These are phyloP conservation scores for Smittia sp. DNA, from an alignment of 2,888 invertebrate genomes.

Conservation along the genomic window DNA sequence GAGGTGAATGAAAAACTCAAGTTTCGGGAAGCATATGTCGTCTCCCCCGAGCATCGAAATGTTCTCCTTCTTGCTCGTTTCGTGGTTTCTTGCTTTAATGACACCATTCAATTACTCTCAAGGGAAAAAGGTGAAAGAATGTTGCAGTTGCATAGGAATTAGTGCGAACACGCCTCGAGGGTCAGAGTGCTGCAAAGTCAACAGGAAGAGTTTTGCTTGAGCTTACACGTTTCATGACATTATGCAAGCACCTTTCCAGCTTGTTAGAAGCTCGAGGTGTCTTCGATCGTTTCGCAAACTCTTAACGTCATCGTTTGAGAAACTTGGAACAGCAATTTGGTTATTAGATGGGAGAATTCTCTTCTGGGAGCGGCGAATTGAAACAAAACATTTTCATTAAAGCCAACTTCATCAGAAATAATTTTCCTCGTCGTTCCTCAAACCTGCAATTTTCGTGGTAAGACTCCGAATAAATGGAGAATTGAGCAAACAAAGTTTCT, in stretches of 20 bases:
- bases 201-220: neutral
- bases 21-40: slow-evolving; percentile 12
- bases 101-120: slow-evolving; percentile 3
- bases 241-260: too few species aligned
- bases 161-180: neutral
- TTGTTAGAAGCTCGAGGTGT: too few species aligned
- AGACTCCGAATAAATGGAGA: neutral
- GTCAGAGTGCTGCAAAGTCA: neutral
- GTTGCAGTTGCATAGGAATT: neutral
- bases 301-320: too few species aligned
- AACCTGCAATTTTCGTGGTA: too few species aligned
- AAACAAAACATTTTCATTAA: neutral
- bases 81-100: neutral
- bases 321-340: too few species aligned
- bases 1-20: neutral
- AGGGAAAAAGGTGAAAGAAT: neutral
- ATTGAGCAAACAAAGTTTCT: neutral
- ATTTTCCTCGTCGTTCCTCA: neutral
- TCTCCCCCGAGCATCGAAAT: neutral
- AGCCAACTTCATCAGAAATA: neutral
- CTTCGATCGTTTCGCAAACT: too few species aligned
- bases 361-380: too few species aligned
- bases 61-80: neutral
- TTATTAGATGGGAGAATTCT: too few species aligned
- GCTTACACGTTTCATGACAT: too few species aligned